Evolutionary conservation across 2,888 invertebrate species (phyloP), one percentile per base, ranked within the genome.

Genomic region (Apotomis turbidana): DNA sequence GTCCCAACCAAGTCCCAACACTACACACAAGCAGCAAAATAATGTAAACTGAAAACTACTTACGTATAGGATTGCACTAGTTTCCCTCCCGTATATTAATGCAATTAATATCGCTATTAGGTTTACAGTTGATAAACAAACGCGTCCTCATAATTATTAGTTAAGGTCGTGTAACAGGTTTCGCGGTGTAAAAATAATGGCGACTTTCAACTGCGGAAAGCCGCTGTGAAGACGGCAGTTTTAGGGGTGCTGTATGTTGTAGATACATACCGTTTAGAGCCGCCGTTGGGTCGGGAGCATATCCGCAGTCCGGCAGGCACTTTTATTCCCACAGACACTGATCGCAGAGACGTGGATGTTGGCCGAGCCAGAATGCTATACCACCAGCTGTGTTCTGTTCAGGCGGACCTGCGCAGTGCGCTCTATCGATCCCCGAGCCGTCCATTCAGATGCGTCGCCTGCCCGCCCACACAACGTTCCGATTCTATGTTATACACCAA

Each of bases 361-460:
- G 83, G 78, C 80, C 76, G 82, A 82, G 85, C 81, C 77, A 75
- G 77, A 80, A 81, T 82, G 87, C 84, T 82, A 83, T 80, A 83
- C 82, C 79, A 82, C 86, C 91, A 91, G 91, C 93, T 91, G 91
- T 85, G 83, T 80, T 77, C 77, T 78, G 78, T 71, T 66, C 75
- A 76, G 75, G 76, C 87, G 87, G 81, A 84, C 87, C 83, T 92
- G 93, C 93, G 93, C 92, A 90, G 85, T 88, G 83, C 79, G 88
- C 87, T 85, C 81, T 89, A 93, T 93, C 93, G 93, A 93, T 92
- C 90, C 85, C 74, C 75, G 78, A 78, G 77, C 80, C 82, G 82
- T 87, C 90, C 90, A 91, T 92, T 92, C 93, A 93, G 89, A 85
- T 80, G 85, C 84, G 83, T 85, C 87, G 85, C 85, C 85, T 84